Evolutionary conservation across 1,140 invertebrate genomes (phyloP).

Genomic region (Listronotus bonariensis): DNA sequence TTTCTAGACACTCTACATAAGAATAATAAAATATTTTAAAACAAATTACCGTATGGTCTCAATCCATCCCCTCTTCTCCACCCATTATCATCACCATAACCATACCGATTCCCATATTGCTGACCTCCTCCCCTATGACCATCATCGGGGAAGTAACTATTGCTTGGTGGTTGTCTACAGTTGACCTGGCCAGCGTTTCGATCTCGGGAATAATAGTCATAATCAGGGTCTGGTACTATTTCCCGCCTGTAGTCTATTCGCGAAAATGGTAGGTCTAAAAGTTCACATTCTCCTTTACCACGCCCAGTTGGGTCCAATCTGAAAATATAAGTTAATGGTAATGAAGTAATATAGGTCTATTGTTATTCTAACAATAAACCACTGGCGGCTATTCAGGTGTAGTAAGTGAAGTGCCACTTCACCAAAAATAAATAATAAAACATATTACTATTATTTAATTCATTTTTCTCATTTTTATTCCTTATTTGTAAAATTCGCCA

Average conservation of each 20-base stretch:
- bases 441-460: too few relatives aligned
- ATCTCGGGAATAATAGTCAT: conserved; percentile 77
- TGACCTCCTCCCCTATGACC: conserved; percentile 22
- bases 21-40: too few relatives aligned
- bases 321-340: conserved; percentile 41
- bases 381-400: too few relatives aligned
- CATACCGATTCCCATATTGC: conserved; percentile 13
- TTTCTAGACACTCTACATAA: too few relatives aligned
- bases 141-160: conserved; percentile 15
- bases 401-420: too few relatives aligned
- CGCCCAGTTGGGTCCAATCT: conserved; percentile 66
- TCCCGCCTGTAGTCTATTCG: conserved; percentile 67
- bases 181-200: conserved; percentile 59
- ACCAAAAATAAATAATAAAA: too few relatives aligned
- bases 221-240: conserved; percentile 69
- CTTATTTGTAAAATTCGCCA: too few relatives aligned
- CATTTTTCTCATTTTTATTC: too few relatives aligned
- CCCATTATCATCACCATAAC: conserved; percentile 20
- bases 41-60: conserved; percentile 13
- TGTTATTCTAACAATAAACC: too few relatives aligned
- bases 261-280: conserved; percentile 69
- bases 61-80: conserved; percentile 4
- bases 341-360: too few relatives aligned
- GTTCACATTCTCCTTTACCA: conserved; percentile 72
- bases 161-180: conserved; percentile 45